Percentiles rank a stretch among this genome's conserved stretches.
phyloP scores from a whole-genome alignment of 2,888 invertebrate genomes.

The Ptilodon capucinus region DNA sequence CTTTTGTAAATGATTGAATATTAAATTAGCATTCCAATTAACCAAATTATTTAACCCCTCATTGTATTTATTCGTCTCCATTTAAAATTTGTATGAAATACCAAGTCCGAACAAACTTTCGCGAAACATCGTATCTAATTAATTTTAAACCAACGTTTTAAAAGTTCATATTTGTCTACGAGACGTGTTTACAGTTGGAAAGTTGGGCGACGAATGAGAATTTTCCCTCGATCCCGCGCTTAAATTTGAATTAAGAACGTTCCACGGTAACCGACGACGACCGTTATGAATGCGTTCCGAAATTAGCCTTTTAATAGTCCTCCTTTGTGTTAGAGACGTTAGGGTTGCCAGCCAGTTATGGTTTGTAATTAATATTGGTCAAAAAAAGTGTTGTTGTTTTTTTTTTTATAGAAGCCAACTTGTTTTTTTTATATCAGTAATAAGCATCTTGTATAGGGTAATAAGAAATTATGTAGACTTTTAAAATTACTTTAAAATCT shows the following conservation, averaged over 20 bases:
- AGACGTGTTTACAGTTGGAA: slow-evolving; percentile 35
- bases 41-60: neutral
- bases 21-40: too few species aligned
- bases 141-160: slow-evolving; percentile 33
- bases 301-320: slow-evolving; percentile 47
- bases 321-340: slow-evolving; percentile 36
- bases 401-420: too few species aligned
- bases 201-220: slow-evolving; percentile 32
- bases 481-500: too few species aligned
- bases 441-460: too few species aligned
- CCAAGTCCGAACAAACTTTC: slow-evolving; percentile 18
- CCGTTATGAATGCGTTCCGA: slow-evolving; percentile 47
- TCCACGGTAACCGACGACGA: slow-evolving; percentile 27
- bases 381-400: neutral
- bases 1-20: too few species aligned
- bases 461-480: too few species aligned
- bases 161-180: slow-evolving; percentile 35
- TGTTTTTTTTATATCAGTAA: too few species aligned
- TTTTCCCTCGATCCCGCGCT: slow-evolving; percentile 29
- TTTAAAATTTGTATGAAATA: neutral
- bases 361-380: neutral
- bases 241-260: slow-evolving; percentile 44
- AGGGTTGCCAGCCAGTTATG: slow-evolving; percentile 15
- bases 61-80: neutral
- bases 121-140: slow-evolving; percentile 20